These are phyloP conservation scores for Rhabdomys dilectus DNA, from an alignment of 2,113 vertebrate species.

Conservation along the genomic window DNA sequence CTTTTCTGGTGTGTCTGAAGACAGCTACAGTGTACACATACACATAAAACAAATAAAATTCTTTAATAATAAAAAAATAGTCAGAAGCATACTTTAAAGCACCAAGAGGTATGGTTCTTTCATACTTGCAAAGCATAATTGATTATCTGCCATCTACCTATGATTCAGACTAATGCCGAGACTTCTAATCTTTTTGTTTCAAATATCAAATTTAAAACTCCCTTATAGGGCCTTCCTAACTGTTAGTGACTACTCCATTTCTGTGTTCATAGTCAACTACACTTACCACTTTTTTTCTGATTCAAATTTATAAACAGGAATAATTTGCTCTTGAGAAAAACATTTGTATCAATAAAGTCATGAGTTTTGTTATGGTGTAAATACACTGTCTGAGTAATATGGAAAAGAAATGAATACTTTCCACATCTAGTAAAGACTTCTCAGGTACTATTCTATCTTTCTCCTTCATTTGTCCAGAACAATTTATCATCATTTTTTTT, in stretches of 20 bases:
- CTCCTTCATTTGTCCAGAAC: not conserved
- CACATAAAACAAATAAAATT: too few species aligned
- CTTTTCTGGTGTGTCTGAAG: too few species aligned
- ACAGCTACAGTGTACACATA: too few species aligned
- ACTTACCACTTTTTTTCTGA: not conserved
- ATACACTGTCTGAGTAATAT: not conserved
- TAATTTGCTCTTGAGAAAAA: not conserved
- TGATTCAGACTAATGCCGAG: conserved; percentile 26
- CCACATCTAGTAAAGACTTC: not conserved
- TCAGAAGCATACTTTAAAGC: conserved; percentile 54
- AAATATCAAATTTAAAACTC: not conserved
- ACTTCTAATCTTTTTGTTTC: not conserved
- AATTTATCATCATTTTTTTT: not conserved
- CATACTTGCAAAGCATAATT: not conserved
- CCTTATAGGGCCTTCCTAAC: not conserved
- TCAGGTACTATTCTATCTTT: not conserved
- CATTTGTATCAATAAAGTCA: not conserved
- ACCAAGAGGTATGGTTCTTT: not conserved
- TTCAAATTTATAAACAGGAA: conserved; percentile 23
- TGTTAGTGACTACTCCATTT: not conserved
- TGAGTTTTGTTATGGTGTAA: not conserved
- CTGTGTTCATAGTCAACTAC: not conserved
- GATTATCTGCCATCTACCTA: not conserved
- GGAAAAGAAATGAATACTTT: not conserved
- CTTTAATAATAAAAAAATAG: not conserved